Percentiles rank a stretch among this genome's conserved stretches.
phyloP scores from a whole-genome alignment of 2,113 vertebrate species.

The Microcebus ravelobensis region DNA sequence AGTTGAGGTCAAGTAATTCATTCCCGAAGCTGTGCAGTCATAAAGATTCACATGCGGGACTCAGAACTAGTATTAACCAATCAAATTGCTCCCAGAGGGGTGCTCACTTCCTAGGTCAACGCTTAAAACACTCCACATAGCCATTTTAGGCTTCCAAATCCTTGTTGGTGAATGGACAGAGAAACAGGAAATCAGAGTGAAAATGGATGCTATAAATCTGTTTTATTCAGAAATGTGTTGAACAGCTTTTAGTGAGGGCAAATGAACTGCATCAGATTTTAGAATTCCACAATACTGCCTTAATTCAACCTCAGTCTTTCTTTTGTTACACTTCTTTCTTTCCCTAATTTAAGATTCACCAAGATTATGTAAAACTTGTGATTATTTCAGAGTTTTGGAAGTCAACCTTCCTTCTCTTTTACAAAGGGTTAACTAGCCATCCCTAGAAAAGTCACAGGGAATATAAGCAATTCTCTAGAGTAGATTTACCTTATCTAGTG shows the following conservation, averaged over 20 bases:
- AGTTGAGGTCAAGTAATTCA: conserved; percentile 70
- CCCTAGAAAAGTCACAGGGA: background rate
- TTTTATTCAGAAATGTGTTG: conserved; percentile 61
- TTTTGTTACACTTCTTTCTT: background rate
- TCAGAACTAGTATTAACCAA: conserved; percentile 68
- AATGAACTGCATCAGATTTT: conserved; percentile 33
- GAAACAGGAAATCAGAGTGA: conserved; percentile 74
- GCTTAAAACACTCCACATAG: conserved; percentile 51
- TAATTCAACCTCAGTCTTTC: conserved; percentile 11
- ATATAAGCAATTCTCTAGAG: conserved; percentile 22
- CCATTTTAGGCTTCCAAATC: conserved; percentile 55
- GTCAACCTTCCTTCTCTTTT: background rate
- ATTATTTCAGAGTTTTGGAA: conserved; percentile 45
- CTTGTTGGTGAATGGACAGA: conserved; percentile 55
- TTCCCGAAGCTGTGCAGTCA: conserved; percentile 56
- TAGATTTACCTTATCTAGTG: background rate
- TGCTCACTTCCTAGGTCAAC: conserved; percentile 66
- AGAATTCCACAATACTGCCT: background rate
- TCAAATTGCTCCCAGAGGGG: conserved; percentile 61
- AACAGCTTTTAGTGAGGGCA: conserved; percentile 57
- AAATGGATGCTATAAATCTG: conserved; percentile 75
- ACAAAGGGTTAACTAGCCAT: background rate
- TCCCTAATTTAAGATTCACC: background rate
- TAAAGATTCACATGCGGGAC: conserved; percentile 56
- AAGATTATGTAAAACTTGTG: background rate